Evolutionary conservation across 2,797 vertebrate genomes (phyloP).

Genomic region (Parauchenoglanis punctatus): DNA sequence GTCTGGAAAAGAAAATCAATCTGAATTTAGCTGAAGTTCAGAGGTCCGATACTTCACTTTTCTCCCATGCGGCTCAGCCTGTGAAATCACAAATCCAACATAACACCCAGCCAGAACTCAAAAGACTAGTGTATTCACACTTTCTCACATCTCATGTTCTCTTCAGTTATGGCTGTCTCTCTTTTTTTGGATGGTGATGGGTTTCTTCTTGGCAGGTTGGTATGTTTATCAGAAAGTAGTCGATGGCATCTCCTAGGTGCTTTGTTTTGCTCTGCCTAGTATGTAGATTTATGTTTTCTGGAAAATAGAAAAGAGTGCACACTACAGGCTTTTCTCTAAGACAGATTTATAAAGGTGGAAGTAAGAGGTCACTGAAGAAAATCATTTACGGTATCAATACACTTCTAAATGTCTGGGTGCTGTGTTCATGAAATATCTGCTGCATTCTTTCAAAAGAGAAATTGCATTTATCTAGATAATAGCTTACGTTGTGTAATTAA

Average conservation of each 20-base stretch:
- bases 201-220: conserved; percentile 30
- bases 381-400: background rate
- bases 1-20: conserved; percentile 59
- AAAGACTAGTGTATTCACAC: conserved; percentile 47
- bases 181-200: background rate
- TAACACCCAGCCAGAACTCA: conserved; percentile 47
- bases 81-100: conserved; percentile 56
- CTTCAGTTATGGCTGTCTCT: background rate
- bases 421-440: conserved; percentile 23
- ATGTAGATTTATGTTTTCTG: conserved; percentile 15
- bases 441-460: background rate
- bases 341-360: conserved; percentile 24
- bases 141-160: conserved; percentile 13
- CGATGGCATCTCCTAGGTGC: conserved; percentile 22
- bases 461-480: background rate
- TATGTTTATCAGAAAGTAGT: conserved; percentile 39
- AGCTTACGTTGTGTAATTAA: conserved; percentile 27
- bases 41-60: conserved; percentile 45
- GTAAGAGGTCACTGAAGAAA: conserved; percentile 23
- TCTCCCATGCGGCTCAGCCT: conserved; percentile 38
- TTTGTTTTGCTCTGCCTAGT: conserved; percentile 22
- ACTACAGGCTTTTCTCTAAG: conserved; percentile 16
- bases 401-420: background rate
- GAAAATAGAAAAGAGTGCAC: conserved; percentile 3
- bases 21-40: conserved; percentile 56